These are phyloP conservation scores for Podotricha telesiphe DNA, from an alignment of 2,888 invertebrate genomes.

Conservation along the genomic window DNA sequence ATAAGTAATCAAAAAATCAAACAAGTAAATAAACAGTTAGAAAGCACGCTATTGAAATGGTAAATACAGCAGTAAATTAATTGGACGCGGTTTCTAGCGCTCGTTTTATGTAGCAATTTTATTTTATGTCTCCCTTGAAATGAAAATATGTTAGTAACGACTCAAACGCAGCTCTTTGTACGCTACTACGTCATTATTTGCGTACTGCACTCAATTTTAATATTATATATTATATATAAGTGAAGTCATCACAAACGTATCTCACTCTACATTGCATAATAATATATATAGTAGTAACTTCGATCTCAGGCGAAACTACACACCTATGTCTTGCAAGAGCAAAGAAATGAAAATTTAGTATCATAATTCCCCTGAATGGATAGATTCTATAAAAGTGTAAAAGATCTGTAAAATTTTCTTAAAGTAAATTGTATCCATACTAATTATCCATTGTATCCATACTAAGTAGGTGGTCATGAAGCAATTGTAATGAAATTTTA, in stretches of 20 bases:
- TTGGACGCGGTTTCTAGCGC: slow-evolving; percentile 24
- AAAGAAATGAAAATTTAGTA: too few species aligned
- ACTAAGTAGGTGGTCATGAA: too few species aligned
- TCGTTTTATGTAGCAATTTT: slow-evolving; percentile 25
- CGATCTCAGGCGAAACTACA: too few species aligned
- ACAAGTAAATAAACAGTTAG: neutral
- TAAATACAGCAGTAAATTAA: slow-evolving; percentile 25
- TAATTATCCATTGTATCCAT: too few species aligned
- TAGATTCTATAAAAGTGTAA: too few species aligned
- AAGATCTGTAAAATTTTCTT: too few species aligned
- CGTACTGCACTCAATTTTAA: slow-evolving; percentile 10
- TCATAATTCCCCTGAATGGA: too few species aligned
- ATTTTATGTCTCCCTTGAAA: slow-evolving; percentile 20
- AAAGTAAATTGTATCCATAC: too few species aligned
- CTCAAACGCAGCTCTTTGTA: slow-evolving; percentile 14
- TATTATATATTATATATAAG: slow-evolving; percentile 4
- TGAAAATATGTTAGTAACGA: slow-evolving; percentile 28
- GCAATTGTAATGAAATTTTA: too few species aligned
- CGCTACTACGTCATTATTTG: slow-evolving; percentile 16
- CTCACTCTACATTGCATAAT: neutral
- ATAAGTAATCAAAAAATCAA: neutral
- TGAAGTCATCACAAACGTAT: neutral
- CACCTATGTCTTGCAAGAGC: too few species aligned
- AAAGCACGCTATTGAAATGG: slow-evolving; percentile 6
- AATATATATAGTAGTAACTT: neutral